phyloP scores from a whole-genome alignment of 2,888 invertebrate genomes.

The Eupithecia abbreviata region DNA sequence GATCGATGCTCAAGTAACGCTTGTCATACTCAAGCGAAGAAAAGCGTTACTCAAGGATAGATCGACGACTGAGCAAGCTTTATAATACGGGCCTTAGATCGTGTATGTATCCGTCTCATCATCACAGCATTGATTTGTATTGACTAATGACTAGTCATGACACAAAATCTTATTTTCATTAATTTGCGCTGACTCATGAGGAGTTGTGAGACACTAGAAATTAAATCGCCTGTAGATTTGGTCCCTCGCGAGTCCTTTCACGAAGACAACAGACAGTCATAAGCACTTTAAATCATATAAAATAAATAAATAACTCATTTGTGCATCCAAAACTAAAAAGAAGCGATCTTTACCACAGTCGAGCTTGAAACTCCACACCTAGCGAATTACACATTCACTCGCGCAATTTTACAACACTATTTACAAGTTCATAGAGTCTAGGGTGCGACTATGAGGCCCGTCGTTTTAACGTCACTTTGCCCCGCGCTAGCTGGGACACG shows the following conservation, averaged over 20 bases:
- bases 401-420: conserved; percentile 43
- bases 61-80: background rate
- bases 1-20: background rate
- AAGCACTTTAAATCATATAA: background rate
- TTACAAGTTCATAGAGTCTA: conserved; percentile 39
- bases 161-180: background rate
- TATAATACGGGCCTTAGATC: background rate
- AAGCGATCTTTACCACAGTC: conserved; percentile 8
- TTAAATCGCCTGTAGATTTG: background rate
- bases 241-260: background rate
- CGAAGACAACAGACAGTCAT: background rate
- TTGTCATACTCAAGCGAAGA: background rate
- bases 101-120: background rate
- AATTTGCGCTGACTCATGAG: background rate
- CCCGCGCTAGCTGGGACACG: conserved; percentile 92
- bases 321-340: conserved; percentile 3
- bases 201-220: background rate
- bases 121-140: background rate
- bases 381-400: conserved; percentile 44
- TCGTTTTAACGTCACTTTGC: conserved; percentile 94
- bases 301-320: conserved; percentile 9
- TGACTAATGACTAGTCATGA: background rate
- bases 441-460: conserved; percentile 86
- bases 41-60: background rate
- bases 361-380: conserved; percentile 36